Evolutionary conservation across 2,113 vertebrate genomes (phyloP).

Genomic region (Connochaetes taurinus): DNA sequence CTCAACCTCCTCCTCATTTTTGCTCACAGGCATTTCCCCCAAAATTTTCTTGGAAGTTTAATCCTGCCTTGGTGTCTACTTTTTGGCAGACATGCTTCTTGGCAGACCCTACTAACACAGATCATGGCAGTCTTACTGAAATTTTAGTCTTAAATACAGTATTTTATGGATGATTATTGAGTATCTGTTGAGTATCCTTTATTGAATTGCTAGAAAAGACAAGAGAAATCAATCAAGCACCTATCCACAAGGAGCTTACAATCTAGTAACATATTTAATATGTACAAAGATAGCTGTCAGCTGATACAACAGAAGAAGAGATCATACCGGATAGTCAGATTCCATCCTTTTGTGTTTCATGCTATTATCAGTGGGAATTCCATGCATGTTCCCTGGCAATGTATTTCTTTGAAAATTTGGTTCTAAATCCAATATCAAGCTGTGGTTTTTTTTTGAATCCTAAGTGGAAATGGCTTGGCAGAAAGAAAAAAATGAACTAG

Average conservation of each 20-base stretch:
- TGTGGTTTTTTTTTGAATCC: conserved; percentile 61
- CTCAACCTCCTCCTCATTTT: background rate
- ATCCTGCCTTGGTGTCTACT: background rate
- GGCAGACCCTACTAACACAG: background rate
- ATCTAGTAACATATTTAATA: background rate
- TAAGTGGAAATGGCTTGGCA: conserved; percentile 68
- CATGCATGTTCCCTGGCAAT: conserved; percentile 38
- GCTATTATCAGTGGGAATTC: conserved; percentile 51
- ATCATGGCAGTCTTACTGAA: background rate
- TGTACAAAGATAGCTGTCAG: background rate
- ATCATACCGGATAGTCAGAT: background rate
- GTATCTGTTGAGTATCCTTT: background rate
- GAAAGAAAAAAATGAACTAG: conserved; percentile 51
- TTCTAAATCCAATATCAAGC: conserved; percentile 59
- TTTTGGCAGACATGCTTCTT: background rate
- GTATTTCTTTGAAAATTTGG: conserved; percentile 50
- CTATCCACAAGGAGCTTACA: conserved; percentile 7
- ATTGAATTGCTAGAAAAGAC: background rate
- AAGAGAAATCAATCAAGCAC: background rate
- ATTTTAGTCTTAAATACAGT: background rate
- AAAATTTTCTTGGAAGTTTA: background rate
- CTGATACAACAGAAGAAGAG: background rate
- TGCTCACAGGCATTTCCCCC: background rate
- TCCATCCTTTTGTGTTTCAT: conserved; percentile 16
- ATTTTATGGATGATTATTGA: background rate